Percentiles rank a stretch among this genome's conserved stretches.
Evolutionary conservation across 2,113 vertebrate genomes (phyloP).

Genomic region (Entelurus aequoreus): DNA sequence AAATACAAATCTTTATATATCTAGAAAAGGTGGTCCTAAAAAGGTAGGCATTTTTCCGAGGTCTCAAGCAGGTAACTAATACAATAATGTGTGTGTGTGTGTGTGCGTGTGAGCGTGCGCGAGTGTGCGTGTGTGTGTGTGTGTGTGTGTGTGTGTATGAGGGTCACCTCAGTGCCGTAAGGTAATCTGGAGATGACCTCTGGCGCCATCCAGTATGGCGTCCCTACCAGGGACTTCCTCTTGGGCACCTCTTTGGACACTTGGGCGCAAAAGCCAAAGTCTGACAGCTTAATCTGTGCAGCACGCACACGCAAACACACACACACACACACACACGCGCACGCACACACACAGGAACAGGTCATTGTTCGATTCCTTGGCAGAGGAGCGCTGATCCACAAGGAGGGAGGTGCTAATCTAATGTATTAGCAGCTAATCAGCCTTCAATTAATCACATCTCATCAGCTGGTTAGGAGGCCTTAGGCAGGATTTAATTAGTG

Average conservation of each 20-base stretch:
- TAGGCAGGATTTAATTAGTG: constrained; percentile 65
- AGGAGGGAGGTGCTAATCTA: constrained; percentile 47
- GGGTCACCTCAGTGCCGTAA: constrained; percentile 89
- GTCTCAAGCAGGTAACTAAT: neutral
- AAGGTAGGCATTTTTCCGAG: no score
- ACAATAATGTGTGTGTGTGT: neutral
- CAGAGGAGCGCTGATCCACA: constrained; percentile 37
- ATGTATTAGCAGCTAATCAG: constrained; percentile 54
- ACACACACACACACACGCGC: no score
- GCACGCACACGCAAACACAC: neutral
- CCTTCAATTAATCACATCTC: constrained; percentile 58
- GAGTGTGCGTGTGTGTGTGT: neutral
- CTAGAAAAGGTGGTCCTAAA: no score
- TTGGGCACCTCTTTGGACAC: constrained; percentile 98
- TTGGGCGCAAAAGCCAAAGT: constrained; percentile 98
- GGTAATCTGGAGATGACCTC: constrained; percentile 97
- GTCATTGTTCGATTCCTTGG: neutral
- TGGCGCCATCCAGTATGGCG: constrained; percentile 97
- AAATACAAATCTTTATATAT: no score
- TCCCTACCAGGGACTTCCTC: constrained; percentile 95
- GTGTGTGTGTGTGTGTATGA: neutral
- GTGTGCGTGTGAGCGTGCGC: neutral
- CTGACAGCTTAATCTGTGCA: constrained; percentile 91
- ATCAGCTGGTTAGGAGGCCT: constrained; percentile 29
- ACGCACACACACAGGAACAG: neutral